Evolutionary conservation across 2,797 vertebrate genomes (phyloP), one percentile per base, ranked within the genome.

Genomic region (Schizothorax lantsangensis): DNA sequence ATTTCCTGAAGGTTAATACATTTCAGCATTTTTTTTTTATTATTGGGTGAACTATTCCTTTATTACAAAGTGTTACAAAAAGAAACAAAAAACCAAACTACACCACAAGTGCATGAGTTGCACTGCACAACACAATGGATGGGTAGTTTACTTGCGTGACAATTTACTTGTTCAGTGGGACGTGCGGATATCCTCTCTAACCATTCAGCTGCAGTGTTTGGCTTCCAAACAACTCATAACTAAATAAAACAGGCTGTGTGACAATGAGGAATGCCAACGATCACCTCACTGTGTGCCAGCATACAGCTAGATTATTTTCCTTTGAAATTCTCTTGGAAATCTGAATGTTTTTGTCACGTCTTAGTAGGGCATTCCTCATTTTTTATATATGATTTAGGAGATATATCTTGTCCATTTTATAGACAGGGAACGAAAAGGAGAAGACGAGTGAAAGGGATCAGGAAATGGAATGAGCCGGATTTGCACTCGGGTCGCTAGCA

Each of bases 161-260:
- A 79, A 43, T 79, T 62, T 26, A 64, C 23, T 80, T 80, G 57
- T 45, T 81, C 62, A 68, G 62, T 81, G 40, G 43, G 40, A 68
- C 26, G 3, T 81, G 26, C 26, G 49, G 10, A 80, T 49, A 36
- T 40, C 80, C 64, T 66, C 57, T 79, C 26, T 21, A 66, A 47
- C 0, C 4, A 45, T 69, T 81, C 45, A 69, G 45, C 38, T 15
- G n/a, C 38, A 45, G 54, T 38, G 33, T 69, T 81, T 69, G 30
- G 80, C 64, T 81, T 82, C 45, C 45, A 71, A 54, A 71, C 45
- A 81, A 12, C 80, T 81, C 45, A 36, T 17, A 71, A 71, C 80
- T 36, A 68, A 54, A 81, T 81, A 81, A 81, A 69, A 81, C 64
- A 81, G 45, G 45, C 64, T 69, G 26, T 81, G 62, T 69, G 45